A percentile compares a stretch with the other conserved stretches of the same genome.
These are phyloP conservation scores for Drosophila kanapiae DNA, from an alignment of 1,140 invertebrate species.

Conservation along the genomic window DNA sequence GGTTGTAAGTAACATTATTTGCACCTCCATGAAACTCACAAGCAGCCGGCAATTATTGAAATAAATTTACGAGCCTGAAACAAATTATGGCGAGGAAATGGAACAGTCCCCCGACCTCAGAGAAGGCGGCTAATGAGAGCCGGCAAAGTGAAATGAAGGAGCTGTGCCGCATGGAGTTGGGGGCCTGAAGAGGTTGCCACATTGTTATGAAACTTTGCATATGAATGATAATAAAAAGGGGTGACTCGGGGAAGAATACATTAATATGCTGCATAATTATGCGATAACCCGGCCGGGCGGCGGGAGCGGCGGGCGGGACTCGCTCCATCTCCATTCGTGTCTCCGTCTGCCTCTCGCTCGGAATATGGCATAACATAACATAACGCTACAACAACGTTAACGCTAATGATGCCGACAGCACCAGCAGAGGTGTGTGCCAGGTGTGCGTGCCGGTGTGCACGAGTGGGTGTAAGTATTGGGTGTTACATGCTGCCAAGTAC, in stretches of 20 bases:
- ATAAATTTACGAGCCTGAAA: slow-evolving; percentile 62
- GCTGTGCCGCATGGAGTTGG: slow-evolving; percentile 6
- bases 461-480: slow-evolving; percentile 71
- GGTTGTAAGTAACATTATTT: slow-evolving; percentile 55
- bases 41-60: slow-evolving; percentile 64
- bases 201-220: slow-evolving; percentile 70
- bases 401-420: slow-evolving; percentile 77
- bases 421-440: slow-evolving; percentile 55
- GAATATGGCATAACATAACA: slow-evolving; percentile 67
- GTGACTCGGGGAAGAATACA: slow-evolving; percentile 51
- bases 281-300: slow-evolving; percentile 60
- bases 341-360: slow-evolving; percentile 8
- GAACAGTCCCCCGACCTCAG: slow-evolving; percentile 31
- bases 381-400: slow-evolving; percentile 79
- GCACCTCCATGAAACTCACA: slow-evolving; percentile 56
- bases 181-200: slow-evolving; percentile 25
- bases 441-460: slow-evolving; percentile 41
- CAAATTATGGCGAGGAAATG: slow-evolving; percentile 60
- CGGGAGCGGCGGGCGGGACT: background rate
- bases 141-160: slow-evolving; percentile 39
- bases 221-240: slow-evolving; percentile 62
- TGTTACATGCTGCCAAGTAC: slow-evolving; percentile 82
- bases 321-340: background rate
- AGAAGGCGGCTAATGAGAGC: slow-evolving; percentile 55
- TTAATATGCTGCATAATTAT: slow-evolving; percentile 83